Conservation (phyloP, 2,888 invertebrate genomes). For the Noctua fimbriata region DNA sequence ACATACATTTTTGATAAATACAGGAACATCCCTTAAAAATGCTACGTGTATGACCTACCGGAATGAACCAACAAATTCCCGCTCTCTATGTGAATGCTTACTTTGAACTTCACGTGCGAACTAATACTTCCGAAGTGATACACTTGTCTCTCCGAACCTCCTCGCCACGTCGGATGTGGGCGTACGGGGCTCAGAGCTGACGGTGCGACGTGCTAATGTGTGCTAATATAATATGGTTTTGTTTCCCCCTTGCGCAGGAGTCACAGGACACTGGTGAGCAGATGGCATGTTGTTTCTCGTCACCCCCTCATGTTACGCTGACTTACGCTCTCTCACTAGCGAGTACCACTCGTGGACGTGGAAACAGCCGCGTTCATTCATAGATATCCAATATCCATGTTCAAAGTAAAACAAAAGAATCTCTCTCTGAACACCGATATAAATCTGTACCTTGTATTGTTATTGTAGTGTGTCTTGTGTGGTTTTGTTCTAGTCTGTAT, state of each 20-base stretch:
- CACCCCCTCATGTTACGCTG: slow-evolving; percentile 38
- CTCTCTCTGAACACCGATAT: background rate
- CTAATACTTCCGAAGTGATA: slow-evolving; percentile 5
- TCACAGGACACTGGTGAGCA: slow-evolving; percentile 61
- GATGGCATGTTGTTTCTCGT: slow-evolving; percentile 54
- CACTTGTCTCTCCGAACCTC: background rate
- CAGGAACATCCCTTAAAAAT: slow-evolving; percentile 13
- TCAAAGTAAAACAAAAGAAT: background rate
- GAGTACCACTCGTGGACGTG: background rate
- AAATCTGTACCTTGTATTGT: background rate
- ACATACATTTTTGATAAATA: slow-evolving; percentile 4
- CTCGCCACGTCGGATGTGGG: background rate
- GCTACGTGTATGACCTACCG: background rate
- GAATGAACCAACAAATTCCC: background rate
- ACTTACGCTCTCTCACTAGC: slow-evolving; percentile 7
- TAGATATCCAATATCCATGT: background rate
- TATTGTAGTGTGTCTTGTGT: background rate
- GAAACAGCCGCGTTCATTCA: background rate
- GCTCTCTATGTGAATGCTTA: background rate
- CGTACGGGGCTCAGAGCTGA: background rate
- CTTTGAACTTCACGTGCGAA: background rate
- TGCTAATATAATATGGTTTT: slow-evolving; percentile 47
- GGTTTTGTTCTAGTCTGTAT: background rate
- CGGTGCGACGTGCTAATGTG: background rate
- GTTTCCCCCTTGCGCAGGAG: slow-evolving; percentile 56